Evolutionary conservation across 2,797 vertebrate genomes (phyloP).

Genomic region (Parauchenoglanis punctatus): DNA sequence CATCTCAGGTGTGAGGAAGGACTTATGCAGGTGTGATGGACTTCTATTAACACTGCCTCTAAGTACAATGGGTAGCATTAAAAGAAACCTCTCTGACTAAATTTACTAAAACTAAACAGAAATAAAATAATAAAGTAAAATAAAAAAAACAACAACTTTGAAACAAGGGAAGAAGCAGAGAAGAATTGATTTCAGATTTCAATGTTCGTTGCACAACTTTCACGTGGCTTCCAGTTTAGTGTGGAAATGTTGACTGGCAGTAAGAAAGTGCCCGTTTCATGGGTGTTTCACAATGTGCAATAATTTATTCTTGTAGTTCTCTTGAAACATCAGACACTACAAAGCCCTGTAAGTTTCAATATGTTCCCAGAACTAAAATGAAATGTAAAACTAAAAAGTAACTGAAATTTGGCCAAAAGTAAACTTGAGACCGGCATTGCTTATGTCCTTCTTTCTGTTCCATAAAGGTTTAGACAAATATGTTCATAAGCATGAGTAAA

Average conservation of each 20-base stretch:
- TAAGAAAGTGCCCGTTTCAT: constrained; percentile 1
- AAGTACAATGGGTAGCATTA: background rate
- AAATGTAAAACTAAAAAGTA: background rate
- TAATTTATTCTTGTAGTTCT: background rate
- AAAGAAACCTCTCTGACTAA: background rate
- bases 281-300: background rate
- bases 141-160: background rate
- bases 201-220: background rate
- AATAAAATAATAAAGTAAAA: background rate
- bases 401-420: background rate
- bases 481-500: background rate
- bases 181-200: background rate
- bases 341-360: background rate
- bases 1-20: background rate
- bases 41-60: background rate
- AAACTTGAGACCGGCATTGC: background rate
- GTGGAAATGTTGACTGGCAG: constrained; percentile 3
- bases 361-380: background rate
- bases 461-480: background rate
- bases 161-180: background rate
- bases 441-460: background rate
- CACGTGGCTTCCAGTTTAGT: constrained; percentile 7
- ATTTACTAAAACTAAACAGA: background rate
- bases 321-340: background rate
- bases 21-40: background rate